A percentile compares a stretch with the other conserved stretches of the same genome.
Conservation (phyloP, 2,797 vertebrate species). For the Xyrichtys novacula region DNA sequence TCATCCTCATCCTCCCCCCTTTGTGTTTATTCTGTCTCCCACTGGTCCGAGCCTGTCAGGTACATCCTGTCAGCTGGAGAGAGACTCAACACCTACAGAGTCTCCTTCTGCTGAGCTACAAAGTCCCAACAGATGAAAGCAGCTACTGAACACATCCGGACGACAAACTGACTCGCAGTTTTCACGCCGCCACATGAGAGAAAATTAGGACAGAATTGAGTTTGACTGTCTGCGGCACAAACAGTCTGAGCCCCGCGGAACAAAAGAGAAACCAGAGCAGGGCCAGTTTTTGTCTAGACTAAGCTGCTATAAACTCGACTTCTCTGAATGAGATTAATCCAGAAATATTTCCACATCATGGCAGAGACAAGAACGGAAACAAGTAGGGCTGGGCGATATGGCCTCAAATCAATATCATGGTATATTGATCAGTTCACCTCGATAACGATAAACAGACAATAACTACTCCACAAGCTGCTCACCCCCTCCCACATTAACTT, state of each 20-base stretch:
- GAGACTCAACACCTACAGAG: slow-evolving; percentile 39
- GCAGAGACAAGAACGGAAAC: too few relatives aligned
- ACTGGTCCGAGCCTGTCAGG: slow-evolving; percentile 55
- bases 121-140: slow-evolving; percentile 35
- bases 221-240: slow-evolving; percentile 16
- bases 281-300: not conserved
- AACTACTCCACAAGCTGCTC: too few relatives aligned
- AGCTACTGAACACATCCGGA: slow-evolving; percentile 29
- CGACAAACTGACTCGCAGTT: slow-evolving; percentile 17
- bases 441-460: too few relatives aligned
- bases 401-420: too few relatives aligned
- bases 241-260: not conserved
- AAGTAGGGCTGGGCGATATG: too few relatives aligned
- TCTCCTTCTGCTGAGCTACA: slow-evolving; percentile 52
- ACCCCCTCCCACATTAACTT: too few relatives aligned
- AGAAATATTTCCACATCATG: not conserved
- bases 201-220: not conserved
- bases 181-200: slow-evolving; percentile 10
- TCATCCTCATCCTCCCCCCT: too few relatives aligned
- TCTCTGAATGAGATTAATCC: not conserved
- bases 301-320: not conserved
- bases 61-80: slow-evolving; percentile 55
- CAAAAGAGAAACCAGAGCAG: not conserved
- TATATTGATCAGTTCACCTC: too few relatives aligned
- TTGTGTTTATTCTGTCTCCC: slow-evolving; percentile 50